Evolutionary conservation across 2,113 vertebrate genomes (phyloP), one percentile per base, ranked within the genome.

Genomic region (Nipponia nippon): DNA sequence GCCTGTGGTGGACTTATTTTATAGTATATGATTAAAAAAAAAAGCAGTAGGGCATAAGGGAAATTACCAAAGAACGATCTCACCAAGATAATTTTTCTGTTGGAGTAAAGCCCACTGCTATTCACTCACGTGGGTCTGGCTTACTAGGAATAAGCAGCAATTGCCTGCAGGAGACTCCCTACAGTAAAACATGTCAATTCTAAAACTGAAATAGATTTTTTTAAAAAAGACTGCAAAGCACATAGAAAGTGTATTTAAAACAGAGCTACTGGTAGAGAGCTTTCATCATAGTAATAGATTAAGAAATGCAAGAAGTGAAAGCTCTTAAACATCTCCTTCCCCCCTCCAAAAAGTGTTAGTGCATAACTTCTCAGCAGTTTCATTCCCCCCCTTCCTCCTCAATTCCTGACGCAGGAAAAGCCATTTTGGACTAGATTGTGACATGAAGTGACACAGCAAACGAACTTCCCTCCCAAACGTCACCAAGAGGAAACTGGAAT

Each of bases 381-480:
- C 84, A 29, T 82, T 36, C 61, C 40, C 65, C 65, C 47, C 13
- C 61, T 94, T 89, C 69, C 72, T 87, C 38, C 36, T 87, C 66
- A 44, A 83, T 66, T 95, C 62, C 58, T 71, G 50, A 69, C 4
- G 6, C 75, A 92, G 84, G 50, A 96, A 95, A 95, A 95, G 67
- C 22, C 21, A 9, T 79, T 87, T 85, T 76, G 52, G 90, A 58
- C 62, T 87, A 77, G 36, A 90, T 47, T 79, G 77, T 95, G 94
- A 96, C 93, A 95, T 7, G 10, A 93, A 91, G 83, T 93, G 94
- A 96, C 78, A 52, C n/a, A 96, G 81, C 81, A 87, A 84, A 59
- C 14, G 42, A 91, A 96, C 94, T 95, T 95, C 91, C 80, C 91
- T 84, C 90, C 32, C 9, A 87, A 69, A 83, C 18, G 12, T 94